These are phyloP conservation scores for Bombus superbus DNA, from an alignment of 1,140 invertebrate species.

Conservation along the genomic window DNA sequence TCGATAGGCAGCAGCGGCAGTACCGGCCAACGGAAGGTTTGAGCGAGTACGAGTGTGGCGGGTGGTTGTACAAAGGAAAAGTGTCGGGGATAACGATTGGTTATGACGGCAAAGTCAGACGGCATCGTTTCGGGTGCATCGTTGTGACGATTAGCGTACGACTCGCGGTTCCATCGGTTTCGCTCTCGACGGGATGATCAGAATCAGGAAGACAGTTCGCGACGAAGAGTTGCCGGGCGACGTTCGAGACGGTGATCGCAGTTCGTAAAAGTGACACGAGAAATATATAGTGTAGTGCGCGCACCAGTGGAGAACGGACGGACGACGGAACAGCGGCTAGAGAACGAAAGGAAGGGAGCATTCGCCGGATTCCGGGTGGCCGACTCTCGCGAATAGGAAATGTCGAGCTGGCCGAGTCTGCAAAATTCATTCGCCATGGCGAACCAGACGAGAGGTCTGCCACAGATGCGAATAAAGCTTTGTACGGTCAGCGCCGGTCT, in stretches of 20 bases:
- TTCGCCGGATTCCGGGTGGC: slow-evolving; percentile 21
- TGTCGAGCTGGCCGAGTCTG: slow-evolving; percentile 44
- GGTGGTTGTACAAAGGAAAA: slow-evolving; percentile 15
- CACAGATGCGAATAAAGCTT: slow-evolving; percentile 65
- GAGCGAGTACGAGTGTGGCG: slow-evolving; percentile 1
- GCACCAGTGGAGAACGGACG: slow-evolving; percentile 8
- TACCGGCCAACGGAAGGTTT: neutral
- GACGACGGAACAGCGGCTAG: neutral
- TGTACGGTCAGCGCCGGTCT: slow-evolving; percentile 67
- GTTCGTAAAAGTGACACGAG: slow-evolving; percentile 46
- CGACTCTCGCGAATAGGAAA: slow-evolving; percentile 48
- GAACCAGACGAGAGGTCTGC: slow-evolving; percentile 57
- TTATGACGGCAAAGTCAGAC: slow-evolving; percentile 79
- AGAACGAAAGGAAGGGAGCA: neutral
- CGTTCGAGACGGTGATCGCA: slow-evolving; percentile 52
- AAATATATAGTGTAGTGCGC: slow-evolving; percentile 40
- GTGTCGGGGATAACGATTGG: slow-evolving; percentile 45
- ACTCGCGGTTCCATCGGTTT: slow-evolving; percentile 40
- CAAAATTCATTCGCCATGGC: slow-evolving; percentile 66
- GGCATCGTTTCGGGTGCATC: slow-evolving; percentile 57
- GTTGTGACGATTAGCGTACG: slow-evolving; percentile 60
- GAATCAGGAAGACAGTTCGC: slow-evolving; percentile 45
- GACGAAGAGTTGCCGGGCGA: slow-evolving; percentile 52
- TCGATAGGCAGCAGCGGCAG: slow-evolving; percentile 10
- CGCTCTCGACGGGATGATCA: slow-evolving; percentile 44